Evolutionary conservation across 2,888 invertebrate species (phyloP).

Genomic region (Nematopogon swammerdamellus): DNA sequence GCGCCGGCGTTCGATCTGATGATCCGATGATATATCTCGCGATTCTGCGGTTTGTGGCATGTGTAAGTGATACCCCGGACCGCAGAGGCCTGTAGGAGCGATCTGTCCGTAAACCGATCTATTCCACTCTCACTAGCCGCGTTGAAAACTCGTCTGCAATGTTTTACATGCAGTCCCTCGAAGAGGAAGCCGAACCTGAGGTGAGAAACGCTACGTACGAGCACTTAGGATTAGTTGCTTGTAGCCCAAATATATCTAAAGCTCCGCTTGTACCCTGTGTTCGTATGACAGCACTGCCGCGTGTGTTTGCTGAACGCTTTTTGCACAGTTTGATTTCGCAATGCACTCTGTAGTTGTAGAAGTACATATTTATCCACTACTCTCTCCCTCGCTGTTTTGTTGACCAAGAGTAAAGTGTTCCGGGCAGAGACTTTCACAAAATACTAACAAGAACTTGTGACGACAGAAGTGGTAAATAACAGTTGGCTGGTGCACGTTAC

Average conservation of each 20-base stretch:
- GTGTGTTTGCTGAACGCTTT: neutral
- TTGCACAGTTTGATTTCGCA: neutral
- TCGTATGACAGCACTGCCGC: neutral
- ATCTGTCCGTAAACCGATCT: neutral
- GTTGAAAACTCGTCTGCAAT: neutral
- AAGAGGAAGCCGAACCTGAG: neutral
- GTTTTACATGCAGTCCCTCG: constrained; percentile 1
- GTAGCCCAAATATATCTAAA: too few species aligned
- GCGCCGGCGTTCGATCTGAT: too few species aligned
- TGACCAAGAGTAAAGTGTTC: neutral
- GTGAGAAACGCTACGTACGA: neutral
- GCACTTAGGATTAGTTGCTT: too few species aligned
- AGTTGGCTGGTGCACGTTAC: constrained; percentile 29
- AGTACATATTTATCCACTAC: neutral
- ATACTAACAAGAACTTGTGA: constrained; percentile 39
- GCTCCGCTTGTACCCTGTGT: too few species aligned
- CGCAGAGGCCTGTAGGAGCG: neutral
- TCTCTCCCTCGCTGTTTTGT: neutral
- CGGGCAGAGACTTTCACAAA: constrained; percentile 35
- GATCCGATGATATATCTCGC: too few species aligned
- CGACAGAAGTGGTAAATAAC: neutral
- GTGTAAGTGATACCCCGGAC: neutral
- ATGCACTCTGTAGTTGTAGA: neutral
- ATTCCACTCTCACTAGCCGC: neutral
- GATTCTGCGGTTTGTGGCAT: neutral